Base-by-base conservation (phyloP, 1,140 invertebrate species). In the Sinella curviseta region DNA sequence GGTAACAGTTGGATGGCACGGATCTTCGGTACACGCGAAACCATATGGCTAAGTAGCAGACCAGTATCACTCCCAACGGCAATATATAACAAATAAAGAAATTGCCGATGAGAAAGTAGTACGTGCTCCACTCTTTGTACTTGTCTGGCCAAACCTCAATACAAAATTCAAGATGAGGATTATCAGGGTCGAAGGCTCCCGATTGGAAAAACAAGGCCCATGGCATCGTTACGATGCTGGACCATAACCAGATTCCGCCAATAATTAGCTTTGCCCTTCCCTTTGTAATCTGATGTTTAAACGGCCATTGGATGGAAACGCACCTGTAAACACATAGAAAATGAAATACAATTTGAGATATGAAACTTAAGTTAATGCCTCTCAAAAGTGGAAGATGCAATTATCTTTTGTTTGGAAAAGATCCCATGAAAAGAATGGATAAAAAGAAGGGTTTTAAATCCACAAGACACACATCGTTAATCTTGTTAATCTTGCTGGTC, bases 51-150 rank as follows among this genome's bases (percentile, higher is more conserved):
- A 88, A 73, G 88, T 91, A 92, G 81, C 91, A 91, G 74, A 88
- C 78, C 0, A 86, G 83, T 74, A 92, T 90, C 77, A 90, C 86
- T 3, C 85, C 80, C 8, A 89, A 85, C 1, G 89, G 88, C 76
- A 90, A 84, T n/a, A 90, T 86, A 83, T 89, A 90, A 84, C 90
- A 91, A 36, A 91, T 89, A 16, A 90, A 86, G 77, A 91, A 82
- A 79, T 91, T 89, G 14, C 88, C 91, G 17, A 89, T 82, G 0
- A 91, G 83, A 84, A 90, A 91, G 84, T 90, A 91, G 1, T 87
- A 78, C 30, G 86, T 87, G 28, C 87, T 86, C 74, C 86, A 87
- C 4, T 85, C 39, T 76, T 36, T 35, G n/a, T 35, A 67, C 24
- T 67, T 39, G 2, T 70, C 26, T 1, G 89, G 89, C 89, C 89